A percentile compares a stretch with the other conserved stretches of the same genome.
These are phyloP conservation scores for Acleris cristana DNA, from an alignment of 2,888 invertebrate genomes.

Conservation along the genomic window DNA sequence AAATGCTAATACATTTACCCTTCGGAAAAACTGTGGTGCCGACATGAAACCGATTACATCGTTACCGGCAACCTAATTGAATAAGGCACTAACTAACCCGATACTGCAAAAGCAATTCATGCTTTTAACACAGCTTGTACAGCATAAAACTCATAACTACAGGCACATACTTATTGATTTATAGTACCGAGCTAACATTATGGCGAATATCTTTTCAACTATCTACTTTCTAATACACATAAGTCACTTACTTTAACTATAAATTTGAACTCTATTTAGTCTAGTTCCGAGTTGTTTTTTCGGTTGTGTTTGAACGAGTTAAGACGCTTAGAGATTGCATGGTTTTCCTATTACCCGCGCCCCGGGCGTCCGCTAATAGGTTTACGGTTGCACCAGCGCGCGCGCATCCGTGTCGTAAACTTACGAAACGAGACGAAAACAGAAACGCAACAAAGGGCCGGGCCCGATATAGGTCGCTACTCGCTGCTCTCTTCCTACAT, in stretches of 20 bases:
- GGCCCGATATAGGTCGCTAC: constrained; percentile 67
- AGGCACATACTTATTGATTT: constrained; percentile 1
- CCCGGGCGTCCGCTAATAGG: constrained; percentile 72
- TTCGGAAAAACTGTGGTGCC: constrained; percentile 37
- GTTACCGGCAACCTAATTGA: not conserved
- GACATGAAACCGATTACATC: constrained; percentile 40
- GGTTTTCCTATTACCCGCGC: constrained; percentile 54
- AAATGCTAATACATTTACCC: constrained; percentile 51
- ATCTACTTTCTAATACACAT: too few relatives aligned
- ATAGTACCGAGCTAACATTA: constrained; percentile 3
- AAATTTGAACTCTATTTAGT: too few relatives aligned
- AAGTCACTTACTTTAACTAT: too few relatives aligned
- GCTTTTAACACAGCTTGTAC: too few relatives aligned
- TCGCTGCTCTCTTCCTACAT: constrained; percentile 67
- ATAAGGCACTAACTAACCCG: too few relatives aligned
- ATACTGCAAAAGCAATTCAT: too few relatives aligned
- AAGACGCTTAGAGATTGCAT: too few relatives aligned
- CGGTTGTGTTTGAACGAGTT: too few relatives aligned
- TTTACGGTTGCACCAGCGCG: constrained; percentile 68
- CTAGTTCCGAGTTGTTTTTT: too few relatives aligned
- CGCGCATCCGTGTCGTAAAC: constrained; percentile 66
- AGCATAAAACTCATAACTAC: too few relatives aligned
- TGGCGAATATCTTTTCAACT: constrained; percentile 41
- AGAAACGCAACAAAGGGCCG: constrained; percentile 80
- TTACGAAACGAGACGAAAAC: constrained; percentile 77